A percentile compares a stretch with the other conserved stretches of the same genome.
These are phyloP conservation scores for Ladona fulva DNA, from an alignment of 1,140 invertebrate species.

Conservation along the genomic window DNA sequence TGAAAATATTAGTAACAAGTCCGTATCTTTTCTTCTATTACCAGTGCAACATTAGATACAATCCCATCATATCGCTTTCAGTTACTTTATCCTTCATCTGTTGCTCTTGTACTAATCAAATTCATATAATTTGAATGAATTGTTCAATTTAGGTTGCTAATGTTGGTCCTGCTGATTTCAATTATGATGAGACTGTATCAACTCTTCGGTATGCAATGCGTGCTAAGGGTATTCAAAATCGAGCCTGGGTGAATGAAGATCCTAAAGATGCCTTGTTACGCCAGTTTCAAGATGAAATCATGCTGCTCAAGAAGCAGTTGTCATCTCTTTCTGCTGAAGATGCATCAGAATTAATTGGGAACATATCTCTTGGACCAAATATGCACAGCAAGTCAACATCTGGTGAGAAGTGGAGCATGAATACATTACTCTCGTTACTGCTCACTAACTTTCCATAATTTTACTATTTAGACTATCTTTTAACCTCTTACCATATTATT, in stretches of 20 bases:
- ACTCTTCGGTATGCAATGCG: conserved; percentile 94
- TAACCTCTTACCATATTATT: no score
- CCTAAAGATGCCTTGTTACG: conserved; percentile 93
- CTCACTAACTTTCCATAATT: no score
- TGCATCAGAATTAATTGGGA: background rate
- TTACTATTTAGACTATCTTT: no score
- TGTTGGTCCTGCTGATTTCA: conserved; percentile 89
- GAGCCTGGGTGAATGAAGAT: conserved; percentile 93
- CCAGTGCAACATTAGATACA: no score
- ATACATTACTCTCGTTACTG: no score
- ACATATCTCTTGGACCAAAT: background rate
- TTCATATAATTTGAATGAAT: conserved; percentile 21
- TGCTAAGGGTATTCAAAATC: conserved; percentile 96
- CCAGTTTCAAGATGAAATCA: conserved; percentile 95
- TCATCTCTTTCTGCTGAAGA: background rate
- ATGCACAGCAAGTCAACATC: background rate
- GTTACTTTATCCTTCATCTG: no score
- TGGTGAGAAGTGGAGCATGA: background rate
- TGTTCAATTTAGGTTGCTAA: conserved; percentile 63
- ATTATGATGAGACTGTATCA: conserved; percentile 96
- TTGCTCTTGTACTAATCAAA: no score
- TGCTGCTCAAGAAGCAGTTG: conserved; percentile 77
- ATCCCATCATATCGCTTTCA: no score
- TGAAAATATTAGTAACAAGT: no score
- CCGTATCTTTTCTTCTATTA: no score